Evolutionary conservation across 1,140 invertebrate genomes (phyloP).

Genomic region (Hydropsyche tenuis): DNA sequence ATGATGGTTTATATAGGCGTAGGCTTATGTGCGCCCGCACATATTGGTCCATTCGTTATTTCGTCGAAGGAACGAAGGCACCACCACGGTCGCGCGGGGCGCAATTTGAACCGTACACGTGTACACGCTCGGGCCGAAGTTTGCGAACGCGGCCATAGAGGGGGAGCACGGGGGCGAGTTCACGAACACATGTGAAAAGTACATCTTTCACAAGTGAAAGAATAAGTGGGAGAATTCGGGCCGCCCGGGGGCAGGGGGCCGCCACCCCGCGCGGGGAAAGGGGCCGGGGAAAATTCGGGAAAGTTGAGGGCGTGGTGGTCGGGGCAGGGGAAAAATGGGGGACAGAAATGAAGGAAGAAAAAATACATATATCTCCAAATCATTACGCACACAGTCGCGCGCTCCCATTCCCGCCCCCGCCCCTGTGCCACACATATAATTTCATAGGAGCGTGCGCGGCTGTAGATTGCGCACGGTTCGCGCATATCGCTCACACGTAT

Average conservation of each 20-base stretch:
- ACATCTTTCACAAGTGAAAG: slow-evolving; percentile 40
- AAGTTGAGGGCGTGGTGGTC: slow-evolving; percentile 6
- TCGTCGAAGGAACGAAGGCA: neutral
- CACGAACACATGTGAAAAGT: slow-evolving; percentile 34
- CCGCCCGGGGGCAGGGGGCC: neutral
- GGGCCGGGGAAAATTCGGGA: slow-evolving; percentile 13
- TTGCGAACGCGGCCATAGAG: neutral
- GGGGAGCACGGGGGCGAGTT: neutral
- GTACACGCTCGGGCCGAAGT: slow-evolving; percentile 20
- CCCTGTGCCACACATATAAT: slow-evolving; percentile 27
- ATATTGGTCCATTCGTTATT: slow-evolving; percentile 29
- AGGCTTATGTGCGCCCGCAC: neutral
- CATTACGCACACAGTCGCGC: slow-evolving; percentile 37
- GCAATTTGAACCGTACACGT: slow-evolving; percentile 29
- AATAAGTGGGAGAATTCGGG: slow-evolving; percentile 38
- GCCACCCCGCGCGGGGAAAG: neutral
- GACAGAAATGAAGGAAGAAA: slow-evolving; percentile 41
- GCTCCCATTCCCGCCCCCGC: neutral
- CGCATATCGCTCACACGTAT: neutral
- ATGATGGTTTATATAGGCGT: too few relatives aligned
- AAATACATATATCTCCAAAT: slow-evolving; percentile 43
- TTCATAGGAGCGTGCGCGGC: slow-evolving; percentile 18
- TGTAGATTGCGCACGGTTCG: slow-evolving; percentile 26
- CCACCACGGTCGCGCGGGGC: too few relatives aligned
- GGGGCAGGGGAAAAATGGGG: neutral